These are phyloP conservation scores for Mobula birostris DNA, from an alignment of 2,113 vertebrate genomes.

Conservation along the genomic window DNA sequence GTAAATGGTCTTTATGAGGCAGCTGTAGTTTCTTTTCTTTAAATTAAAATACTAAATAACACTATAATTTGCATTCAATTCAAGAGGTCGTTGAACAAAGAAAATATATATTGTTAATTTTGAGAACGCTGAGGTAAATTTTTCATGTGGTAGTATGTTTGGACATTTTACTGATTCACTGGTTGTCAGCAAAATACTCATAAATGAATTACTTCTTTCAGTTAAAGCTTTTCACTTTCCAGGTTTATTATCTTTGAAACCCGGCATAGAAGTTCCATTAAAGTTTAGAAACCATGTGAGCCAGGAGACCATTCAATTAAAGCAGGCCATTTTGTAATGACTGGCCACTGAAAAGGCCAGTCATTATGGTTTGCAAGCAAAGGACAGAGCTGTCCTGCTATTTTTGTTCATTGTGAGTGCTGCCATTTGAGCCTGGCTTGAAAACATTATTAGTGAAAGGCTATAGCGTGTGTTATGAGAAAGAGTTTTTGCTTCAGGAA, in stretches of 20 bases:
- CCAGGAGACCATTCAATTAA: neutral
- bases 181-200: neutral
- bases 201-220: neutral
- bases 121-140: neutral
- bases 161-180: neutral
- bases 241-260: neutral
- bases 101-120: neutral
- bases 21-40: neutral
- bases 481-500: no score
- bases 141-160: neutral
- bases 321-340: neutral
- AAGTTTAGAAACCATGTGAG: neutral
- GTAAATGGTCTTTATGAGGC: conserved; percentile 26
- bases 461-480: no score
- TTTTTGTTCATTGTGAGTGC: neutral
- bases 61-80: conserved; percentile 12
- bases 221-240: neutral
- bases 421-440: no score
- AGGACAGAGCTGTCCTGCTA: neutral
- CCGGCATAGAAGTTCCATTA: neutral
- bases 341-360: neutral
- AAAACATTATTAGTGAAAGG: no score
- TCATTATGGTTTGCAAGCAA: neutral
- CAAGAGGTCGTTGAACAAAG: neutral
- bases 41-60: neutral